Base-by-base conservation (phyloP, 2,888 invertebrate genomes). In the Pristionchus fissidentatus region DNA sequence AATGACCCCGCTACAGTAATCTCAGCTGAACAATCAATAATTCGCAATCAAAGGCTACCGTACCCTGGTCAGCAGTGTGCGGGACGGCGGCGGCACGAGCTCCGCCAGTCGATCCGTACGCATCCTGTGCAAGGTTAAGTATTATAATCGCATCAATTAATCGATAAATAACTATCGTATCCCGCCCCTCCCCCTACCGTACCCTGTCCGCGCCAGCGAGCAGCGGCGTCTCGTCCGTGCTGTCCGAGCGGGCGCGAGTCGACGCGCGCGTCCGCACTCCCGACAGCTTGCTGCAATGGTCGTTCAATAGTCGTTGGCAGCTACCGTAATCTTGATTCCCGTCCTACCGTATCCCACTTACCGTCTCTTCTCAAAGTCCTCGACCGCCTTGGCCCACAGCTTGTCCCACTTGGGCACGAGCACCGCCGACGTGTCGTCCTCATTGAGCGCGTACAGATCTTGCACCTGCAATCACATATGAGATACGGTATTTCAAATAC, bases 401-500 rank as follows among this genome's bases (percentile, higher is more conserved):
- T 84, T 83, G 32, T 87, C 87, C 92, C 92, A 92, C 49, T 86
- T 84, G 0, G 91, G 92, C 38, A 91, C 90, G 43, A 91, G 84
- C 4, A 85, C 81, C 10, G 86, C 88, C 29, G 90, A 91, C 10
- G 87, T 86, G 79, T 92, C 92, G 26, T 87, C 88, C 32, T 88
- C 85, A 78, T 91, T 92, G 46, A 91, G 84, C 1, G 86, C 83
- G 81, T 90, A 91, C 78, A 91, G 85, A 80, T 91, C 92, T 19
- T 80, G 80, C 13, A 89, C 86, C 79, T 79, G 77, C 1, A 66
- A 41, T n/a, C n/a, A n/a, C n/a, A n/a, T n/a, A 49, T 49, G 49
- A n/a, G n/a, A n/a, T n/a, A n/a, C n/a, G n/a, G n/a, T n/a, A n/a
- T n/a, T n/a, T n/a, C n/a, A n/a, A n/a, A n/a, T n/a, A n/a, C n/a